Percentiles rank a stretch among this genome's conserved stretches.
These are phyloP conservation scores for Bergia sp. DNA, from an alignment of 92 coral and sea anemone species.

Conservation along the genomic window DNA sequence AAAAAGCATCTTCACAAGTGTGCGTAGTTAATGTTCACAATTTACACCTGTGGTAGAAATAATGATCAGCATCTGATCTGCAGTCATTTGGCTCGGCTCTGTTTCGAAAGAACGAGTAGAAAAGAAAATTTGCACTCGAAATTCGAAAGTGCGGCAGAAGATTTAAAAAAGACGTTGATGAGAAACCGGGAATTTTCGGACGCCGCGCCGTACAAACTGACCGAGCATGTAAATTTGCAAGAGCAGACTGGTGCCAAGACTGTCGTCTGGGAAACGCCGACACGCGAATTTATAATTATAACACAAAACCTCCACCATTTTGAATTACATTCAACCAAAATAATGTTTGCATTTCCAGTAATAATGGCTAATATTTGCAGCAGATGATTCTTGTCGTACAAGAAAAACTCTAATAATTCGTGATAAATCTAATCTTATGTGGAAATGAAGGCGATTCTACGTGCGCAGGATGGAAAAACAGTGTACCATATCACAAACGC, in stretches of 20 bases:
- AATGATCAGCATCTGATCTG: too few relatives aligned
- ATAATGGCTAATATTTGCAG: slow-evolving; percentile 2
- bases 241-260: slow-evolving; percentile 24
- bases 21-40: too few relatives aligned
- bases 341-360: background rate
- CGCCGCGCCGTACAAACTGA: too few relatives aligned
- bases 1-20: too few relatives aligned
- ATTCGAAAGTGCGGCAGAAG: too few relatives aligned
- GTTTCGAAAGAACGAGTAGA: too few relatives aligned
- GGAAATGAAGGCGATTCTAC: slow-evolving; percentile 37
- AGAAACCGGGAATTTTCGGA: too few relatives aligned
- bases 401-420: background rate
- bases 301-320: slow-evolving; percentile 20
- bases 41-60: too few relatives aligned
- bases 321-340: background rate
- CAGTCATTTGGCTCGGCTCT: too few relatives aligned
- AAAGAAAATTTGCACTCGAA: too few relatives aligned
- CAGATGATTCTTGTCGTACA: background rate
- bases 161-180: too few relatives aligned
- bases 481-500: slow-evolving; percentile 34
- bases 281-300: slow-evolving; percentile 18
- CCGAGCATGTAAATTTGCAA: too few relatives aligned
- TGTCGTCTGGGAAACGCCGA: slow-evolving; percentile 32
- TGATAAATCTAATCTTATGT: background rate
- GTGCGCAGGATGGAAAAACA: slow-evolving; percentile 35